Evolutionary conservation across 1,140 invertebrate genomes (phyloP).

Genomic region (Gryllus bimaculatus): DNA sequence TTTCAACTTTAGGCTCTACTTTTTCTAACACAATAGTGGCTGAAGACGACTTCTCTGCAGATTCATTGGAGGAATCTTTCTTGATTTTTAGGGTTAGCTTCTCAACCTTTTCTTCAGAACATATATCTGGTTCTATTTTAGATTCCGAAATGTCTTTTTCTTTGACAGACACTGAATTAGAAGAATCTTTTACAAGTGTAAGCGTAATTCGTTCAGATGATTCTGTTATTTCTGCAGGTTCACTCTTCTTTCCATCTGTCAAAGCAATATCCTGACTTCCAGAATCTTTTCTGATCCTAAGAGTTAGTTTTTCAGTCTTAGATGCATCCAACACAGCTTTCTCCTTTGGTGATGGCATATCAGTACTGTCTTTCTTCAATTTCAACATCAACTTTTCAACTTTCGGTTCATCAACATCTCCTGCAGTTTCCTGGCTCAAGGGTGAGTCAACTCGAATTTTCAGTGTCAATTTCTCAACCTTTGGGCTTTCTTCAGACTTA

Average conservation of each 20-base stretch:
- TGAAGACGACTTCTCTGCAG: not conserved
- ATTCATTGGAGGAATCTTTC: not conserved
- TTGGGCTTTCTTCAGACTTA: not conserved
- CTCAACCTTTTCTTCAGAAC: not conserved
- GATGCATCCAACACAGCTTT: not conserved
- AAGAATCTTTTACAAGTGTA: not conserved
- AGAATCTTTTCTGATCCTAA: not conserved
- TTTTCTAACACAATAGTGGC: not conserved
- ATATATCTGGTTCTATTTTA: not conserved
- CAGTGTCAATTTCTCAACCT: not conserved
- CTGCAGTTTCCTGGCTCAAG: not conserved
- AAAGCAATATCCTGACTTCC: not conserved
- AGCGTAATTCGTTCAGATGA: not conserved
- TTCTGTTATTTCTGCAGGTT: not conserved
- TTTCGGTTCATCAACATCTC: not conserved
- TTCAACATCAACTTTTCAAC: not conserved
- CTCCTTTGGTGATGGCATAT: not conserved
- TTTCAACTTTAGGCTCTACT: not conserved
- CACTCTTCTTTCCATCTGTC: not conserved
- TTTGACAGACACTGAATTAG: not conserved
- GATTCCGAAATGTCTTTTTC: not conserved
- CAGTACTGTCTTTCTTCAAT: not conserved
- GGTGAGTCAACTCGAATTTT: not conserved
- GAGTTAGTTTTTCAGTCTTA: not conserved
- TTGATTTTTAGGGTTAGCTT: not conserved